Evolutionary conservation across 2,888 invertebrate species (phyloP), one percentile per base, ranked within the genome.

Genomic region (Cerceris ruficornis): DNA sequence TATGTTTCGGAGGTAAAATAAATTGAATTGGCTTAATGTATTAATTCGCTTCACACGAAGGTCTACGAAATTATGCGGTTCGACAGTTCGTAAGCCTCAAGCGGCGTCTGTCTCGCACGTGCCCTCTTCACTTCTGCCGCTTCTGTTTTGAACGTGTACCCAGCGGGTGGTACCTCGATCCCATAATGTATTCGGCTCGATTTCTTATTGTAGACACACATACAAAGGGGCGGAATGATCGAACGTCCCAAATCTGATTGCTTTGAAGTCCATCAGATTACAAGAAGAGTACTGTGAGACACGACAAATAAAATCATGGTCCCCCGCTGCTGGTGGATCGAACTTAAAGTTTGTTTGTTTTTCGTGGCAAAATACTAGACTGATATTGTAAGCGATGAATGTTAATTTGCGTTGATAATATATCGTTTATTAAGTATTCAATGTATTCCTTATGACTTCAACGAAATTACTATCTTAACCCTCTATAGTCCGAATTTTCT

Each of bases 51-150:
- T 78, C 80, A 74, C 81, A 65, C 67, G 74, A 77, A 76, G 76
- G 81, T 81, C 82, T 77, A 64, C 62, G 71, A 81, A 88, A 90
- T 91, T 89, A 90, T 87, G 86, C 87, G 90, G 88, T 87, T 86
- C 89, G 86, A 90, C 91, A 91, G 90, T 89, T 91, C 88, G 83
- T 86, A 87, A 90, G 88, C 89, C 88, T 74, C 82, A 86, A 85
- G 80, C 88, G 86, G 83, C 86, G 84, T 80, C 83, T 83, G 77
- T 83, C 81, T 43, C 59, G 82, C 91, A 89, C 91, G 91, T 91
- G 91, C 68, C 85, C 87, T 85, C 81, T 76, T 83, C 84, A 78
- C 84, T 83, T 82, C 81, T 78, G 86, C 87, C 82, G 87, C 84
- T 88, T 90, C 90, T 90, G 90, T 88, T 88, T 86, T 84, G 85